Base-by-base conservation (phyloP, 2,888 invertebrate species). In the Orgyia antiqua region DNA sequence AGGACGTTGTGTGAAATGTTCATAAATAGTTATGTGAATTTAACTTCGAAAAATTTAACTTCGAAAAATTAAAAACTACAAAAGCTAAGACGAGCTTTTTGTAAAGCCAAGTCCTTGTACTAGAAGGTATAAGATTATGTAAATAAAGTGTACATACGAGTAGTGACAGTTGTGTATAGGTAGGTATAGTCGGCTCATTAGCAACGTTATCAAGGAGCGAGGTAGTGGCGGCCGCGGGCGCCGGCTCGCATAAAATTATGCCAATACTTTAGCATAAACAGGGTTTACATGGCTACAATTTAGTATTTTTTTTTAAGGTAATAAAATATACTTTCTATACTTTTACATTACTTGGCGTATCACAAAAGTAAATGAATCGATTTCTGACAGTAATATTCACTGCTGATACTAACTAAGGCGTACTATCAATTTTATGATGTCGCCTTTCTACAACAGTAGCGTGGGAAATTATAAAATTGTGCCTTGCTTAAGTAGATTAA, bases 111-210 rank as follows among this genome's bases (percentile, higher is more conserved):
- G n/a, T n/a, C n/a, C n/a, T n/a, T n/a, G n/a, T n/a, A n/a, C n/a
- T n/a, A n/a, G n/a, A n/a, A n/a, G n/a, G n/a, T n/a, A n/a, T n/a
- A n/a, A n/a, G n/a, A n/a, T 10, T 28, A 21, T 29, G 25, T 20
- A 29, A 36, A 36, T 31, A 15, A 15, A n/a, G n/a, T 21, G 20
- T 13, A 20, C 21, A 29, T 23, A 27, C 24, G 17, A 10, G 26
- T 24, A 6, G 18, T 25, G 33, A 34, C 31, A 28, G 12, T 18
- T 15, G 33, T 10, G 21, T 29, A 13, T 24, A 20, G 15, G 24
- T 27, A 30, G 30, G 36, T 41, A 37, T 33, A 34, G 39, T 36
- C 43, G 29, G 42, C 62, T 71, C 69, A 70, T 72, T 72, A 69
- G 67, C 63, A 59, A 51, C 36, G 53, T 57, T 69, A 70, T 70